Conservation (phyloP, 2,888 invertebrate species). For the Xestobium rufovillosum region DNA sequence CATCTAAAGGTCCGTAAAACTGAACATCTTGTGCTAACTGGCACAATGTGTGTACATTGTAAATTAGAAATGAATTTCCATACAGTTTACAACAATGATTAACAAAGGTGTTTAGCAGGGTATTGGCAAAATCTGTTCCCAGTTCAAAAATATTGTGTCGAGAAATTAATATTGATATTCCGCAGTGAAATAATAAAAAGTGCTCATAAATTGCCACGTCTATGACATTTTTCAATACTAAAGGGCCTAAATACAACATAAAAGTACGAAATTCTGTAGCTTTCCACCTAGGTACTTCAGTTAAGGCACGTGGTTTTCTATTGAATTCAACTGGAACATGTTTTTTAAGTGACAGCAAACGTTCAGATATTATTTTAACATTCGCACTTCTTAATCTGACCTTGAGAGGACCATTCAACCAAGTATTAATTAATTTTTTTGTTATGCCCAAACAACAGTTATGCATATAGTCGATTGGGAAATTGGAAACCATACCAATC, state of each 20-base stretch:
- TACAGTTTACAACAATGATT: slow-evolving; percentile 13
- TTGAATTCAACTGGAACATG: slow-evolving; percentile 13
- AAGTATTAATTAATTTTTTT: slow-evolving; percentile 16
- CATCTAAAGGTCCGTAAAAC: slow-evolving; percentile 13
- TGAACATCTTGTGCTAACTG: slow-evolving; percentile 14
- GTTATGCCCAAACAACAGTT: slow-evolving; percentile 13
- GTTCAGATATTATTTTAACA: slow-evolving; percentile 9
- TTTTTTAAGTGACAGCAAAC: slow-evolving; percentile 6
- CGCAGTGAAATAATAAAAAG: slow-evolving; percentile 13
- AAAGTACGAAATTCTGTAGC: slow-evolving; percentile 15
- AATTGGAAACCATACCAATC: slow-evolving; percentile 10
- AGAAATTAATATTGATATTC: slow-evolving; percentile 9
- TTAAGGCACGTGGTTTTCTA: slow-evolving; percentile 8
- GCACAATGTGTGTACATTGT: slow-evolving; percentile 13
- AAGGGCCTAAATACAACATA: slow-evolving; percentile 14
- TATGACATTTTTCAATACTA: slow-evolving; percentile 10
- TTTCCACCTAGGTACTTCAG: slow-evolving; percentile 14
- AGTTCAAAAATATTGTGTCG: slow-evolving; percentile 6
- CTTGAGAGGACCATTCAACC: slow-evolving; percentile 8
- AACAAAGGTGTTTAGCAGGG: slow-evolving; percentile 12
- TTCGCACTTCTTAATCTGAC: slow-evolving; percentile 6
- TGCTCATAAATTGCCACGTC: slow-evolving; percentile 12
- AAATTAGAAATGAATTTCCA: slow-evolving; percentile 13
- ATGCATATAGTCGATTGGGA: slow-evolving; percentile 17
- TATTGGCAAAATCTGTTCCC: slow-evolving; percentile 9